A percentile compares a stretch with the other conserved stretches of the same genome.
phyloP scores from a whole-genome alignment of 2,113 vertebrate species.

The Sinosuthora webbiana region DNA sequence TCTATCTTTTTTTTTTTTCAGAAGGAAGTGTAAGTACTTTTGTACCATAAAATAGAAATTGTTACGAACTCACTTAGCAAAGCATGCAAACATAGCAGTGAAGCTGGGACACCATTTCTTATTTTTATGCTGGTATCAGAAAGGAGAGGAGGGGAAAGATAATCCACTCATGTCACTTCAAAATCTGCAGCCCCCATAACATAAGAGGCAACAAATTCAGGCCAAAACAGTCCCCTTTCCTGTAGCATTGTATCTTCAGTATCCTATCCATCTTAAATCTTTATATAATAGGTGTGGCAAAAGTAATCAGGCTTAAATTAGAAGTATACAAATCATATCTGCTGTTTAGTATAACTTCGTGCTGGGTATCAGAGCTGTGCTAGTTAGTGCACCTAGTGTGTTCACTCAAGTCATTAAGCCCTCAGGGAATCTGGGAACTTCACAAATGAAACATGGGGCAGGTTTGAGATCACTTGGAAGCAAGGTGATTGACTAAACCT shows the following conservation, averaged over 20 bases:
- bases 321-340: not conserved
- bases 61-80: not conserved
- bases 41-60: not conserved
- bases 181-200: not conserved
- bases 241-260: not conserved
- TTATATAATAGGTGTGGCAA: not conserved
- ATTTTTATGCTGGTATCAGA: not conserved
- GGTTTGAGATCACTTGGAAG: not conserved
- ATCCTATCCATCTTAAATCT: not conserved
- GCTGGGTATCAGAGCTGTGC: not conserved
- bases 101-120: not conserved
- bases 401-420: not conserved
- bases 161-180: not conserved
- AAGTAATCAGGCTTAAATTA: not conserved
- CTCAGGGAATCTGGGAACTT: not conserved
- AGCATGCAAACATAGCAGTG: rapidly evolving
- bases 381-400: not conserved
- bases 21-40: not conserved
- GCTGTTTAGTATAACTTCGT: not conserved
- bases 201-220: not conserved
- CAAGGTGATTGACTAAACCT: not conserved
- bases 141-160: not conserved
- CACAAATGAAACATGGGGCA: not conserved
- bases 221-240: not conserved
- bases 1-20: not conserved